Base-by-base conservation (phyloP, 2,113 vertebrate species). In the Xiphophorus couchianus region DNA sequence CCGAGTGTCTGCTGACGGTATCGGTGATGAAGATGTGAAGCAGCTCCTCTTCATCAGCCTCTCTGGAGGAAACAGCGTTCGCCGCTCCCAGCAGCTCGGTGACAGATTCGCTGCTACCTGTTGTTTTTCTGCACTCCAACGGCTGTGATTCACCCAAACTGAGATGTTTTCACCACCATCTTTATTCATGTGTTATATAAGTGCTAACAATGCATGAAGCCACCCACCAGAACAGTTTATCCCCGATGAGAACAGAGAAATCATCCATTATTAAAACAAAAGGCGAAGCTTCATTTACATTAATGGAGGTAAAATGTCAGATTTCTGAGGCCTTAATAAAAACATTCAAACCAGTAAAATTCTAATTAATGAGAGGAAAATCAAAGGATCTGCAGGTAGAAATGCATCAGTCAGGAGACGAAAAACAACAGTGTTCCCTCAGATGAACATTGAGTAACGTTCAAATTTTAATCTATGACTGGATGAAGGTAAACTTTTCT, bases 1-100 rank as follows among this genome's bases (percentile, higher is more conserved):
- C 5, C 37, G 9, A 28, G 51, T 72, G 72, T 62, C 51, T 61
- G 25, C 69, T 67, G 69, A 72, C 51, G 7, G 42, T 33, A 31
- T 14, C 7, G n/a, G 10, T 37, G 35, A 37, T 37, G 35, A 37
- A 37, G 35, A 37, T 12, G 35, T 37, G 35, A 11, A 37, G 35
- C 35, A 37, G 35, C 35, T 12, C 35, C 35, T 37, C 35, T 12
- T 37, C 35, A 11, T 37, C 35, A 37, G 35, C 35, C 0, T 3
- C 0, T 33, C 30, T 63, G 74, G 48, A 42, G 60, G 44, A 48
- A 48, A 62, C 30, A 15, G 33, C 33, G 35, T 69, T 75, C 33
- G 30, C 5, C 33, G 64, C 51, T 58, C 10, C 25, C 51, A 25
- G 51, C 51, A 58, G 51, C 51, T 58, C 25, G 25, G 51, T 58